phyloP scores from a whole-genome alignment of 2,888 invertebrate genomes.

The Heliconius erato region DNA sequence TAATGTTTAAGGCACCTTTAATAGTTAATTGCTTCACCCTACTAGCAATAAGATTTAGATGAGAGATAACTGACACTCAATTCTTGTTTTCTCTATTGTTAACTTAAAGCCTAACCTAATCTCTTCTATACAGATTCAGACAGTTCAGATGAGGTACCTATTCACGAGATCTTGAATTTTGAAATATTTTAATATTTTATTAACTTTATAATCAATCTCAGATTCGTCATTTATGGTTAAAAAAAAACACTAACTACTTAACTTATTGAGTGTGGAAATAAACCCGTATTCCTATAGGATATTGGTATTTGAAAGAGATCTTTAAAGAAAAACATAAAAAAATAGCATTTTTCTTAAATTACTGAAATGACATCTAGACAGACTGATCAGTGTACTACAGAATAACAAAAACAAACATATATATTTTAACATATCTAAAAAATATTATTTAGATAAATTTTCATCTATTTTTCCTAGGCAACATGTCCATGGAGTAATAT shows the following conservation, averaged over 20 bases:
- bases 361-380: background rate
- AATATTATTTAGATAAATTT: background rate
- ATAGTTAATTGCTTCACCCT: conserved; percentile 8
- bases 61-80: conserved; percentile 16
- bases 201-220: too few species aligned
- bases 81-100: conserved; percentile 9
- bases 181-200: too few species aligned
- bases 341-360: background rate
- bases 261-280: too few species aligned
- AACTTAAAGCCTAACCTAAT: background rate
- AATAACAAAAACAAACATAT: background rate
- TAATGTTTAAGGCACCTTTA: background rate
- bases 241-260: too few species aligned
- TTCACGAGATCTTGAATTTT: too few species aligned
- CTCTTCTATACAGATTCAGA: background rate
- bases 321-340: background rate
- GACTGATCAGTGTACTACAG: background rate
- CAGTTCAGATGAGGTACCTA: too few species aligned
- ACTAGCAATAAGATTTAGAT: conserved; percentile 8
- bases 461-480: background rate
- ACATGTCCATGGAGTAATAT: too few species aligned
- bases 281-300: background rate
- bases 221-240: background rate
- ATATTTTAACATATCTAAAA: too few species aligned
- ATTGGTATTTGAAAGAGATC: background rate